phyloP scores from a whole-genome alignment of 2,888 invertebrate species.

The Eristalis pertinax region DNA sequence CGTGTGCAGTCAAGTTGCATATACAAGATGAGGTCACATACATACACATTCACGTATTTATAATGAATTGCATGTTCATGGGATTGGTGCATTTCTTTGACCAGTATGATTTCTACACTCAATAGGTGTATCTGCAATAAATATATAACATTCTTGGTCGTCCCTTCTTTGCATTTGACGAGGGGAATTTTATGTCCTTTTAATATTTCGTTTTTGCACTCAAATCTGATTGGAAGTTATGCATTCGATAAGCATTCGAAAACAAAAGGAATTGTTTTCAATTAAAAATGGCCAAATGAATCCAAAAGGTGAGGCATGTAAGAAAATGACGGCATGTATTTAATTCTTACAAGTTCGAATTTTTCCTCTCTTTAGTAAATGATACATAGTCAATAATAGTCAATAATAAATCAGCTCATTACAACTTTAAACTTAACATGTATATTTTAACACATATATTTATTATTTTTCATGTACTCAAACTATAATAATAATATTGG shows the following conservation, averaged over 20 bases:
- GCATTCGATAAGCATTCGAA: conserved; percentile 18
- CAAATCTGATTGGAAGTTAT: conserved; percentile 60
- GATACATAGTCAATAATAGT: too few relatives aligned
- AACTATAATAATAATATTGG: too few relatives aligned
- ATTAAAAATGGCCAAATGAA: conserved; percentile 45
- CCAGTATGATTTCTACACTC: conserved; percentile 46
- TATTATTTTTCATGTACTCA: too few relatives aligned
- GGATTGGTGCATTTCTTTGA: conserved; percentile 63
- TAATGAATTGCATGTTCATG: conserved; percentile 59
- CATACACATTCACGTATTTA: conserved; percentile 2
- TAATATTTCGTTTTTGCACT: conserved; percentile 36
- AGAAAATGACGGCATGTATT: neutral
- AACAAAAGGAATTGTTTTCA: neutral
- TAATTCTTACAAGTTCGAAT: too few relatives aligned
- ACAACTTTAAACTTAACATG: too few relatives aligned
- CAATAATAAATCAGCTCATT: too few relatives aligned
- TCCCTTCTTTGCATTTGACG: conserved; percentile 35
- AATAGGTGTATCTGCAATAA: conserved; percentile 31
- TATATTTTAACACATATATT: too few relatives aligned
- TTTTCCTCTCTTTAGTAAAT: too few relatives aligned
- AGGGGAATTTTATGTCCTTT: conserved; percentile 47
- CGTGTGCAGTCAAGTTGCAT: conserved; percentile 59
- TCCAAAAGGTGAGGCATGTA: neutral
- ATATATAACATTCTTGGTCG: conserved; percentile 47
- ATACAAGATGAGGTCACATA: neutral